Conservation (phyloP, 2,113 vertebrate species). For the Pangasianodon hypophthalmus region DNA sequence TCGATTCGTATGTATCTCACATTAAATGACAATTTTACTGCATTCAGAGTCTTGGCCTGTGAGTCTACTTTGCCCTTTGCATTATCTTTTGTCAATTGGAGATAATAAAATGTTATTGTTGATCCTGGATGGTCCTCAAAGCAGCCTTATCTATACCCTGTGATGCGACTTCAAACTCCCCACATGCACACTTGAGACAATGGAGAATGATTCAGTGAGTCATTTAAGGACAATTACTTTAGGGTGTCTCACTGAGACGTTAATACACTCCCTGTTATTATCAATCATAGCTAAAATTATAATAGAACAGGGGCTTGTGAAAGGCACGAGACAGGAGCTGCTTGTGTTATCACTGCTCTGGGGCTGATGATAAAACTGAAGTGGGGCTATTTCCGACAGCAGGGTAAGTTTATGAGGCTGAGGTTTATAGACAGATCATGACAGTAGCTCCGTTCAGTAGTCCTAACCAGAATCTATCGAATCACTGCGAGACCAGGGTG, state of each 20-base stretch:
- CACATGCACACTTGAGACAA: not conserved
- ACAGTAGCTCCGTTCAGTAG: not conserved
- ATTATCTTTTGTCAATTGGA: not conserved
- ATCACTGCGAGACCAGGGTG: constrained; percentile 4
- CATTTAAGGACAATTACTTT: constrained; percentile 27
- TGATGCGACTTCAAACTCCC: not conserved
- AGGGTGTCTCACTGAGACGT: not conserved
- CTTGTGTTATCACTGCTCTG: constrained; percentile 21
- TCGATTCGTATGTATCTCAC: not conserved
- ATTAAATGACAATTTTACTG: not conserved
- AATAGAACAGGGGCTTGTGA: not conserved
- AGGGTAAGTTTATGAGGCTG: constrained; percentile 9
- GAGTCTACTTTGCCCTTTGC: not conserved
- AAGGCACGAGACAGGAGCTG: not conserved
- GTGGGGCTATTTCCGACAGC: constrained; percentile 39
- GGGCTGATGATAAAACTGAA: constrained; percentile 25
- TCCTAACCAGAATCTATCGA: not conserved
- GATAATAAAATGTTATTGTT: not conserved
- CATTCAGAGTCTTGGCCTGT: not conserved
- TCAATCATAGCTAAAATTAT: constrained; percentile 13
- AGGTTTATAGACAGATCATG: not conserved
- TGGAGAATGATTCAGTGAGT: not conserved
- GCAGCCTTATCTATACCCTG: not conserved
- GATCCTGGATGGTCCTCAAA: not conserved
- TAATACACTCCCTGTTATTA: constrained; percentile 8